These are phyloP conservation scores for Trachops cirrhosus DNA, from an alignment of 2,797 vertebrate species.

Conservation along the genomic window DNA sequence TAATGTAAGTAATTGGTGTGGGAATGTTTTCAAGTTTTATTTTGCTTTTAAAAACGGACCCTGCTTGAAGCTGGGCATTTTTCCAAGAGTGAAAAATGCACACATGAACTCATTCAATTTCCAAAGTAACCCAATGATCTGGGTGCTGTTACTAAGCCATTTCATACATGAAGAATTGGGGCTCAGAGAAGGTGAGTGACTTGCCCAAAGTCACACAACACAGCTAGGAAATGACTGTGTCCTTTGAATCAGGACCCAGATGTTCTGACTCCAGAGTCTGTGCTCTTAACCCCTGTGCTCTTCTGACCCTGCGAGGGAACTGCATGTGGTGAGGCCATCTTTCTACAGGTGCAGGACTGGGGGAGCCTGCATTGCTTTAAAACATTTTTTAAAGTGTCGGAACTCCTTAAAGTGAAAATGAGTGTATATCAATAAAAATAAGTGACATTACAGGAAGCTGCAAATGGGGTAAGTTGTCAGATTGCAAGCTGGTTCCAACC, in stretches of 20 bases:
- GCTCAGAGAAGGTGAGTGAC: not conserved
- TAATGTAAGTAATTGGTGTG: not conserved
- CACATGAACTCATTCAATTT: not conserved
- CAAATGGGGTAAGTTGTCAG: not conserved
- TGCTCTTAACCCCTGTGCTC: not conserved
- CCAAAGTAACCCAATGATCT: not conserved
- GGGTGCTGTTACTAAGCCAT: not conserved
- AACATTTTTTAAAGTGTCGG: not conserved
- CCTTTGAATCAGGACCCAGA: not conserved
- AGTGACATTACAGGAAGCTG: not conserved
- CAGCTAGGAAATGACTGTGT: not conserved
- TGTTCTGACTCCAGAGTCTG: not conserved
- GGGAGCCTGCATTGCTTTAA: not conserved
- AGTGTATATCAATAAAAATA: not conserved
- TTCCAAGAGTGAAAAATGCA: not conserved
- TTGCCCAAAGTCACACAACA: not conserved
- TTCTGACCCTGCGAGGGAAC: not conserved
- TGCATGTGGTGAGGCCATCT: not conserved
- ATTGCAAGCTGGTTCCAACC: not conserved
- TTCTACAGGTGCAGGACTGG: not conserved
- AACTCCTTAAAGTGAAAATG: not conserved
- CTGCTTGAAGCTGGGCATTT: not conserved
- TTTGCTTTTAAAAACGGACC: conserved; percentile 8
- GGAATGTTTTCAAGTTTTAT: not conserved
- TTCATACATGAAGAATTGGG: not conserved